phyloP scores from a whole-genome alignment of 1,140 invertebrate genomes.

The Helicoverpa armigera region DNA sequence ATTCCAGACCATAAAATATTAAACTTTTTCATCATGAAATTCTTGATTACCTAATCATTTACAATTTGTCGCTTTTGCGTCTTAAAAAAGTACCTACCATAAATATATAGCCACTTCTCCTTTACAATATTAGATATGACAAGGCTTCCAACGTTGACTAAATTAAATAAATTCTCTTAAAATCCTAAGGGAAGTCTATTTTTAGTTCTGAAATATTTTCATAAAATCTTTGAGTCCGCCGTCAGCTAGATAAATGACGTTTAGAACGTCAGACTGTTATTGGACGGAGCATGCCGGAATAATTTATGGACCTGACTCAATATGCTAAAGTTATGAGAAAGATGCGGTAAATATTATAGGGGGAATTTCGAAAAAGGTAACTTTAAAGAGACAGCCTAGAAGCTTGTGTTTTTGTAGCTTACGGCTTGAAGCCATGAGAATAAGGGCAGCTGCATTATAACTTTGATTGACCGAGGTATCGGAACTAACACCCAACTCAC shows the following conservation, averaged over 20 bases:
- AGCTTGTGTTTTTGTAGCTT: too few species aligned
- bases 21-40: too few species aligned
- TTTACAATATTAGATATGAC: neutral
- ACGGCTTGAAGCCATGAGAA: too few species aligned
- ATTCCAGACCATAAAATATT: too few species aligned
- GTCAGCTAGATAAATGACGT: slow-evolving; percentile 1
- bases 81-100: too few species aligned
- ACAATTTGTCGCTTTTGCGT: too few species aligned
- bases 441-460: too few species aligned
- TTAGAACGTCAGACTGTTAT: neutral
- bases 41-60: too few species aligned
- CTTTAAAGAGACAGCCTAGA: too few species aligned
- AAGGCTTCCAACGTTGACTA: neutral
- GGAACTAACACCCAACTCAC: too few species aligned
- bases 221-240: slow-evolving; percentile 1
- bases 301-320: neutral
- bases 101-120: neutral
- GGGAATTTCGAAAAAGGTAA: neutral
- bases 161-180: slow-evolving; percentile 1
- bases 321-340: neutral
- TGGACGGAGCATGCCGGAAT: neutral
- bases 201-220: neutral
- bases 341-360: neutral
- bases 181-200: slow-evolving; percentile 5
- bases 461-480: too few species aligned